phyloP scores from a whole-genome alignment of 1,140 invertebrate genomes.

The Pararge aegeria region DNA sequence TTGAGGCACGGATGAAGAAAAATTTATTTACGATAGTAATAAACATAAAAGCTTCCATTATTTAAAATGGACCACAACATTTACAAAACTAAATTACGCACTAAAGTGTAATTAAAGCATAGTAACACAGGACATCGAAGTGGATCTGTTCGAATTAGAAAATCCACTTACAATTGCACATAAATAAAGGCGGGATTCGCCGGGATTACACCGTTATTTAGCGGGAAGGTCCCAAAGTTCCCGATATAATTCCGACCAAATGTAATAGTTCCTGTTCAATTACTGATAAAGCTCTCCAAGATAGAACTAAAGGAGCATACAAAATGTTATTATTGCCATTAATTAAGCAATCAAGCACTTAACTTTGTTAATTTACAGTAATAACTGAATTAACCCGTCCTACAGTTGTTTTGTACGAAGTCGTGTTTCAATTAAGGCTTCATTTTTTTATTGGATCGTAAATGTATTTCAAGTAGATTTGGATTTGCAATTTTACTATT shows the following conservation, averaged over 20 bases:
- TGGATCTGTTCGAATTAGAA: conserved; percentile 24
- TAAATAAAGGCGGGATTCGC: conserved; percentile 48
- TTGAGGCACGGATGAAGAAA: too few relatives aligned
- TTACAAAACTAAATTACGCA: neutral
- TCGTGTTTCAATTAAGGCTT: conserved; percentile 8
- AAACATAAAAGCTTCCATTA: too few relatives aligned
- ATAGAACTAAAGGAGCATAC: conserved; percentile 48
- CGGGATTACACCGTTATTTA: conserved; percentile 53
- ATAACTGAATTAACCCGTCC: conserved; percentile 12
- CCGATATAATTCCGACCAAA: conserved; percentile 52
- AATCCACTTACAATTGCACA: conserved; percentile 40
- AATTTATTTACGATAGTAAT: too few relatives aligned
- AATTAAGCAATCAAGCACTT: conserved; percentile 35
- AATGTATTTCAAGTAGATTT: conserved; percentile 2
- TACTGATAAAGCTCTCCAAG: conserved; percentile 58
- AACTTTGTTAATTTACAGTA: conserved; percentile 43
- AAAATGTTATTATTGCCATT: conserved; percentile 51
- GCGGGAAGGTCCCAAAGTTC: conserved; percentile 44
- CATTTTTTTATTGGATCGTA: conserved; percentile 12
- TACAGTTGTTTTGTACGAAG: neutral
- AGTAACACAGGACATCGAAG: conserved; percentile 5
- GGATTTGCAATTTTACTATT: conserved; percentile 1
- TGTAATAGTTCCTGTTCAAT: conserved; percentile 61
- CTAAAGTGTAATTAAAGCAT: conserved; percentile 3
- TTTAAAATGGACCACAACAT: neutral